Conservation (phyloP, 2,888 invertebrate species). For the Synanthedon tipuliformis region DNA sequence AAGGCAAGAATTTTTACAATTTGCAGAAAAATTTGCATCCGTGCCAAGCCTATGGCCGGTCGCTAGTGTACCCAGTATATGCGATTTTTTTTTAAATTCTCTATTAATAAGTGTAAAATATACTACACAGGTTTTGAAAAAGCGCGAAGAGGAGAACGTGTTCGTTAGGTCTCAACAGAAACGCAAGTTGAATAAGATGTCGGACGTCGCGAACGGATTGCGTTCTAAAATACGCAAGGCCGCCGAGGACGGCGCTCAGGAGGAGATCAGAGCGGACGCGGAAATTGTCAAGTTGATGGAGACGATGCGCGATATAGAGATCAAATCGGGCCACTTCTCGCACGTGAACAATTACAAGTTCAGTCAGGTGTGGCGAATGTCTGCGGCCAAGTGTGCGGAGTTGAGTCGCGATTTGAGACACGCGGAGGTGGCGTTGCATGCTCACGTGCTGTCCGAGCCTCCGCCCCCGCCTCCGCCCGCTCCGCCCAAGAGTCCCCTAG, state of each 20-base stretch:
- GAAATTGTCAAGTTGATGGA: conserved; percentile 77
- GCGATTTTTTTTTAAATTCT: background rate
- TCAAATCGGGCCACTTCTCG: conserved; percentile 77
- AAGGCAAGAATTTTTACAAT: no score
- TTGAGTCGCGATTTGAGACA: conserved; percentile 32
- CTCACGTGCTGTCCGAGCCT: conserved; percentile 52
- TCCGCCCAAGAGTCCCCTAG: conserved; percentile 39
- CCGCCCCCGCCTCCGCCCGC: conserved; percentile 43
- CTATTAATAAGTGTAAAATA: background rate
- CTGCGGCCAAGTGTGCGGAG: conserved; percentile 30
- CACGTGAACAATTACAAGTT: conserved; percentile 74
- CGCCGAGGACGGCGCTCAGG: conserved; percentile 72
- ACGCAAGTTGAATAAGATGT: conserved; percentile 79
- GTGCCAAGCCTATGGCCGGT: background rate
- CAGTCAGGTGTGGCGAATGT: conserved; percentile 60
- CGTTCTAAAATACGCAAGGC: conserved; percentile 75
- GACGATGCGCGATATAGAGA: conserved; percentile 75
- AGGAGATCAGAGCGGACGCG: conserved; percentile 75
- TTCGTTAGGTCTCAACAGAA: conserved; percentile 84
- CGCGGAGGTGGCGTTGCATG: conserved; percentile 52
- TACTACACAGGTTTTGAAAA: conserved; percentile 74
- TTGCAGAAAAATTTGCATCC: background rate
- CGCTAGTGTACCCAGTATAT: no score
- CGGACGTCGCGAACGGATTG: conserved; percentile 76
- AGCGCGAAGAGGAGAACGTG: conserved; percentile 88